Base-by-base conservation (phyloP, 1,140 invertebrate species). In the Galendromus occidentalis region DNA sequence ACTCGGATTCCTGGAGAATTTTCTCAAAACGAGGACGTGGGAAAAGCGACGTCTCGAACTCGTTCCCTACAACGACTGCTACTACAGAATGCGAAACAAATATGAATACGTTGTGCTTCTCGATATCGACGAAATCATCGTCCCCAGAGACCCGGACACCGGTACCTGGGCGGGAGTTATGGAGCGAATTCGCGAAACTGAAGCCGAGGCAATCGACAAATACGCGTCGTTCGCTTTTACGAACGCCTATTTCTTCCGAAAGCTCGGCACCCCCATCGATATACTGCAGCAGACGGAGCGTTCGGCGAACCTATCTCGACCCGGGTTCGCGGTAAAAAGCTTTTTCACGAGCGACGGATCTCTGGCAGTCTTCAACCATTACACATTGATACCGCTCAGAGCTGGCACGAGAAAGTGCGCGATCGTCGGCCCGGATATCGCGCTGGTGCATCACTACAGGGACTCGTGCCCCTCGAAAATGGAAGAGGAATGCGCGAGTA, bases 281-380 rank as follows among this genome's bases (percentile, higher is more conserved):
- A 72, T 75, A 66, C 64, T 75, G 7, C 33, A 64, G 25, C 72
- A 74, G 64, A 67, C 68, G 1, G 42, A 51, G 7, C 76, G 82
- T 45, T 82, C 81, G 17, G 75, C 78, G 0, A 72, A 78, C 42
- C 75, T 83, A 18, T 84, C 82, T 70, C 79, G 79, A 4, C 76
- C 80, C 67, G 82, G 82, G 7, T 80, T 82, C 65, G 83, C 83
- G 44, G 82, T 83, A 7, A 86, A 86, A 71, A 86, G 84, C 72
- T 83, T 86, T 71, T 79, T 85, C 66, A 77, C 80, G 14, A 84
- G 83, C 1, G 77, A 78, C 64, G 81, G 78, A 45, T 79, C 83
- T 29, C 74, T 84, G 68, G 84, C 80, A 33, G 83, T 84, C 63
- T 85, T 86, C 74, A 86, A 86, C 74, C 85, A 86, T 72, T 86